Evolutionary conservation across 2,888 invertebrate genomes (phyloP), one percentile per base, ranked within the genome.

Genomic region (Elmis aenea): DNA sequence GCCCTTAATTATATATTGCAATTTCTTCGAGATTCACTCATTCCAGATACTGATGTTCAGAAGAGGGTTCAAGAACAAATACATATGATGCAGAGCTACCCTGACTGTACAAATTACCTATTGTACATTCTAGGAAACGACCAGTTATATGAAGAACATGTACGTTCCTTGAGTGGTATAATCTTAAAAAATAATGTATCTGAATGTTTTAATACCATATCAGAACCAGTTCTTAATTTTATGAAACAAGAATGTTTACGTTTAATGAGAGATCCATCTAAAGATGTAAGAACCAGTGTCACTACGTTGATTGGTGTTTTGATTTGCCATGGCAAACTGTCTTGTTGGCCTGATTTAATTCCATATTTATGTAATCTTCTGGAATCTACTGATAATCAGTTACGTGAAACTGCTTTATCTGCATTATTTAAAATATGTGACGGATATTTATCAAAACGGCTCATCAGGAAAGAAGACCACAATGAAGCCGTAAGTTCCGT

Each of bases 401-500:
- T 92, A 54, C 91, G 93, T 66, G 96, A 97, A 80, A 95, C 96
- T 56, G 90, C 97, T 23, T 91, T 99, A 70, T 94, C 94, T 52
- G 95, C 97, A 6, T 67, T 99, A 47, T 95, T 97, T 68, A 97
- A 97, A 69, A 94, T 99, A 33, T 99, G 97, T 69, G 99, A 99
- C 73, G 99, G 99, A 37, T 54, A 51, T 32, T 35, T 52, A 18
- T 40, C 40, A 6, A 48, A 34, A 83, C 90, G 0, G 93, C 95
- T 60, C 71, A 85, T 33, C 68, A 92, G 92, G 61, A 85, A 84
- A 51, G 87, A 88, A 61, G 81, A 83, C 12, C 67, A 88, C 16
- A 87, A 88, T 63, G 76, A 88, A 50, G 92, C 94, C 2, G 69
- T 95, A 6, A 89, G 93, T 70, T 76, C 91, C 50, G 76, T 96